Percentiles rank a stretch among this genome's conserved stretches.
These are phyloP conservation scores for Hirtodrosophila trivittata DNA, from an alignment of 2,888 invertebrate genomes.

Conservation along the genomic window DNA sequence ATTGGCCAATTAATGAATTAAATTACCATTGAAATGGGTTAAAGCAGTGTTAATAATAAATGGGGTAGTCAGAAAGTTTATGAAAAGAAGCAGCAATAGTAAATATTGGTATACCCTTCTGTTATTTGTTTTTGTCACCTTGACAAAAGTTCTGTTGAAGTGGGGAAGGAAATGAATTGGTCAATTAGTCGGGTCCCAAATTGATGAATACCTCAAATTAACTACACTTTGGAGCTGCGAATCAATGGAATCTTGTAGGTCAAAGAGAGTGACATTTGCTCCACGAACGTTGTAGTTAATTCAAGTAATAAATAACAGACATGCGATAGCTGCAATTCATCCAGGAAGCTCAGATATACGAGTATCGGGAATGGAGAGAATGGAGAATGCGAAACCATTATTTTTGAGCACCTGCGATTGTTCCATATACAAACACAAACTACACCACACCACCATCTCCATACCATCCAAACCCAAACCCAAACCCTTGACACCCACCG, in stretches of 20 bases:
- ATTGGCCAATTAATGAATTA: no score
- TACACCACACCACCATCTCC: constrained; percentile 1
- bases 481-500: constrained; percentile 27
- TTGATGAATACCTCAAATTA: constrained; percentile 30
- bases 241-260: constrained; percentile 27
- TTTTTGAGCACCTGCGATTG: constrained; percentile 48
- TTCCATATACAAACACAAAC: constrained; percentile 28
- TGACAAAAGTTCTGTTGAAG: no score
- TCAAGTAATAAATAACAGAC: constrained; percentile 44
- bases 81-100: no score
- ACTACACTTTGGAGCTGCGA: constrained; percentile 19
- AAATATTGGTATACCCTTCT: background rate
- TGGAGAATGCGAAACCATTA: constrained; percentile 36
- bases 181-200: constrained; percentile 22
- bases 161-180: constrained; percentile 20
- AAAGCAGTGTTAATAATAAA: no score
- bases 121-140: background rate
- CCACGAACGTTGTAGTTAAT: constrained; percentile 35
- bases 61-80: no score
- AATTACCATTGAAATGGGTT: no score
- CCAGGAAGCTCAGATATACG: constrained; percentile 21
- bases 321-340: constrained; percentile 39
- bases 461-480: constrained; percentile 8
- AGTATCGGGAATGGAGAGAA: no score
- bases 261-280: constrained; percentile 29